Conservation (phyloP, 2,888 invertebrate species). For the Rhamphomyia laevipes region DNA sequence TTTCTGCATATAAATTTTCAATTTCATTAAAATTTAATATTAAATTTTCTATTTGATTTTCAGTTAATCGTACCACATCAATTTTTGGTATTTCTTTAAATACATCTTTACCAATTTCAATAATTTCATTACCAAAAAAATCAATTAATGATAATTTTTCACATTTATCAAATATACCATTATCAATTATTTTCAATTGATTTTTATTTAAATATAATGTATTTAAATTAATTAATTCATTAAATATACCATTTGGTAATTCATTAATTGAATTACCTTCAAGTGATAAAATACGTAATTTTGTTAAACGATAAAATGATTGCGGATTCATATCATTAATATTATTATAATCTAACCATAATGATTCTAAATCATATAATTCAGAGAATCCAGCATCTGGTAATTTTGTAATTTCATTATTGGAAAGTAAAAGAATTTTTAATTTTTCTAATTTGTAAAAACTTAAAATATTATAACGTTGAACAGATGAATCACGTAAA, state of each 20-base stretch:
- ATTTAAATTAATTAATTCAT: not conserved
- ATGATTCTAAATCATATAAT: constrained; percentile 23
- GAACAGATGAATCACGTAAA: not conserved
- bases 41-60: not conserved
- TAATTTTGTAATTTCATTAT: constrained; percentile 21
- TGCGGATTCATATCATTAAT: constrained; percentile 18
- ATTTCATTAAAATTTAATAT: not conserved
- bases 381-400: constrained; percentile 19
- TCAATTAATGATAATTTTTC: not conserved
- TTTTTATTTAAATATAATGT: not conserved
- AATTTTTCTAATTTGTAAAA: not conserved
- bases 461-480: not conserved
- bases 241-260: constrained; percentile 24
- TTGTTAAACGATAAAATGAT: constrained; percentile 23
- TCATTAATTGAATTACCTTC: constrained; percentile 21
- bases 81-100: not conserved
- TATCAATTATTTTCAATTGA: not conserved
- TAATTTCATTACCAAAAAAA: not conserved
- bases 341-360: constrained; percentile 25
- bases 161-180: not conserved
- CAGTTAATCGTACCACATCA: not conserved
- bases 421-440: constrained; percentile 23
- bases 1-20: not conserved
- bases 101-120: not conserved
- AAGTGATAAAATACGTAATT: constrained; percentile 26